Evolutionary conservation across 2,113 vertebrate species (phyloP).

Genomic region (Pteropus alecto): DNA sequence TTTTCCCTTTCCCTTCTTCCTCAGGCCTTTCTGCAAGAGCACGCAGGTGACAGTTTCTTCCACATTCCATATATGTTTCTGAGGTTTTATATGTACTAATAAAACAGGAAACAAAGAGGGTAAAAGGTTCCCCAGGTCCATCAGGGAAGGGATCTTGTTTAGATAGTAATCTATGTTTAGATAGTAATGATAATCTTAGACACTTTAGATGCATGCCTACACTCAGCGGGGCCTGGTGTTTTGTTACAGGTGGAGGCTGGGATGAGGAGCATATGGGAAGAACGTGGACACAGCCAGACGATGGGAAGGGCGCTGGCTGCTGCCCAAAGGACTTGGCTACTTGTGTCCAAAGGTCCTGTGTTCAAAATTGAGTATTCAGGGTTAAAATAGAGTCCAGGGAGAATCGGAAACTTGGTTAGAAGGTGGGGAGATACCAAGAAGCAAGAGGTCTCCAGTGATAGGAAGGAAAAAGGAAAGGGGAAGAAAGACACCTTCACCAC

Average conservation of each 20-base stretch:
- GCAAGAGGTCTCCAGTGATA: neutral
- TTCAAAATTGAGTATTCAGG: neutral
- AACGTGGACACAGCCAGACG: neutral
- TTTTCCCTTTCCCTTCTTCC: neutral
- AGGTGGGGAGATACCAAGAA: neutral
- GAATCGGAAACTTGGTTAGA: neutral
- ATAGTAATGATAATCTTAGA: neutral
- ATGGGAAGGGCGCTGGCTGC: neutral
- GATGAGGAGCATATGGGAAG: neutral
- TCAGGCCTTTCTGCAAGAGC: neutral
- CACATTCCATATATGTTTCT: neutral
- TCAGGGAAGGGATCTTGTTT: neutral
- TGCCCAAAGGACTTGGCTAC: neutral
- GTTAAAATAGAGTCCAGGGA: neutral
- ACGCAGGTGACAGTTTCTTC: neutral
- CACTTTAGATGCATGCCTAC: neutral
- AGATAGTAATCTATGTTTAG: neutral
- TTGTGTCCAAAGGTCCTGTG: neutral
- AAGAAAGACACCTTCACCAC: accelerated
- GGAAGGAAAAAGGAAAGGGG: neutral
- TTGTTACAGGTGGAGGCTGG: neutral
- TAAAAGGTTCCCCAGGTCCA: neutral
- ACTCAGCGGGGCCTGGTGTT: neutral
- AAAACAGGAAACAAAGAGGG: neutral
- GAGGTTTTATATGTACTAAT: neutral